Conservation (phyloP, 2,888 invertebrate genomes). For the Pammene fasciana region DNA sequence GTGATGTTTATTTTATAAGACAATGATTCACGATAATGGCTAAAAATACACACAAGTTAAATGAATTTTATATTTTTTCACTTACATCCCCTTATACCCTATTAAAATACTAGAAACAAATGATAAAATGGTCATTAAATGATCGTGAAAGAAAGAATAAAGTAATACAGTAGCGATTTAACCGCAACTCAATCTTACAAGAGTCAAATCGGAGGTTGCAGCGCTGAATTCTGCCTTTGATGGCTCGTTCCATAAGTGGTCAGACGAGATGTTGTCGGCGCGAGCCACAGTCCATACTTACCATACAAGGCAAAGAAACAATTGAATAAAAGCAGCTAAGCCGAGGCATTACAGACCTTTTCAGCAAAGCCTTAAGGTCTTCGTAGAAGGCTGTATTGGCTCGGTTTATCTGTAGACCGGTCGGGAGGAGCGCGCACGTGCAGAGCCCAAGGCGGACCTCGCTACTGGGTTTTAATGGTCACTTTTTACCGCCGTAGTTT, state of each 20-base stretch:
- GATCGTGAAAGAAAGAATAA: constrained; percentile 24
- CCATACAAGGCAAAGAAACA: constrained; percentile 16
- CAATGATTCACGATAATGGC: constrained; percentile 34
- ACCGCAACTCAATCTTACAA: constrained; percentile 52
- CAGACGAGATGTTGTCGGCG: constrained; percentile 62
- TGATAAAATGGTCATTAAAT: constrained; percentile 1
- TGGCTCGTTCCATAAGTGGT: constrained; percentile 67
- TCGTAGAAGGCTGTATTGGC: constrained; percentile 41
- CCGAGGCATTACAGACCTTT: constrained; percentile 6
- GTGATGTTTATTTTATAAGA: constrained; percentile 47
- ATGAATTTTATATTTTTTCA: constrained; percentile 63
- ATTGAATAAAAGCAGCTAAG: background rate
- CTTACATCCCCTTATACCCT: constrained; percentile 45
- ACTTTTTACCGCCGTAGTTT: constrained; percentile 61
- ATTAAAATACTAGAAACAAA: constrained; percentile 12
- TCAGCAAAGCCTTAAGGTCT: background rate
- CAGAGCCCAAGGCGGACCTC: constrained; percentile 62
- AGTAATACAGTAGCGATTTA: constrained; percentile 45
- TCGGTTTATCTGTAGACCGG: constrained; percentile 14
- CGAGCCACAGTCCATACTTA: constrained; percentile 57
- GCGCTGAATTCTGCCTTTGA: constrained; percentile 51
- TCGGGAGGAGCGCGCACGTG: constrained; percentile 63
- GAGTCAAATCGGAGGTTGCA: constrained; percentile 55
- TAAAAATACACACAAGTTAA: constrained; percentile 61
- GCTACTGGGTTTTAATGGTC: constrained; percentile 76